Conservation (phyloP, 2,797 vertebrate species). For the Nasua narica region DNA sequence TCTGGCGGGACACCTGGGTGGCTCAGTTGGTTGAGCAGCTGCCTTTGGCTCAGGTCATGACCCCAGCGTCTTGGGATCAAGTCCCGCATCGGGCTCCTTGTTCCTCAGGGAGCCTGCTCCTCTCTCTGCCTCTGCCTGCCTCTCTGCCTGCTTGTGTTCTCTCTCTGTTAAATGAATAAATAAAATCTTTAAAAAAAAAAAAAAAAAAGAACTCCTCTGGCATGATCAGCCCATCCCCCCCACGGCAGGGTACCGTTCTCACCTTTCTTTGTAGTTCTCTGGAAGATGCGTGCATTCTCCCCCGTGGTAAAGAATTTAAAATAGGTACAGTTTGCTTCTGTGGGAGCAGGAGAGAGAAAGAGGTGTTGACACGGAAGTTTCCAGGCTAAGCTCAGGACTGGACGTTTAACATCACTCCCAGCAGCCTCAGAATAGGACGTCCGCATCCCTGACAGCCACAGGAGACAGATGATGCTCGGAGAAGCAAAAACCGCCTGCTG, state of each 20-base stretch:
- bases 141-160: too few relatives aligned
- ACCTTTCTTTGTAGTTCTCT: constrained; percentile 90
- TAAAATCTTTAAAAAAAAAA: too few relatives aligned
- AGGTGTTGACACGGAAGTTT: background rate
- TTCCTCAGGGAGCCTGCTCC: too few relatives aligned
- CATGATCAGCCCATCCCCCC: fast-evolving
- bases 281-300: constrained; percentile 91
- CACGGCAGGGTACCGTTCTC: background rate
- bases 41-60: too few relatives aligned
- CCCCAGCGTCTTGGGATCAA: too few relatives aligned
- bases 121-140: too few relatives aligned
- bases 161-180: too few relatives aligned
- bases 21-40: too few relatives aligned
- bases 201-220: background rate
- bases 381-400: background rate
- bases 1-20: too few relatives aligned
- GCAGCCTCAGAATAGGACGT: background rate
- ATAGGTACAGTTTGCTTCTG: constrained; percentile 94
- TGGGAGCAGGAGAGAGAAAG: background rate
- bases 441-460: background rate
- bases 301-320: constrained; percentile 96
- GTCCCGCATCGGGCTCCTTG: too few relatives aligned
- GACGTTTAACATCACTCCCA: background rate
- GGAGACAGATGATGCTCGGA: background rate
- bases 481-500: background rate